Base-by-base conservation (phyloP, 2,797 vertebrate genomes). In the Siniperca obscura region DNA sequence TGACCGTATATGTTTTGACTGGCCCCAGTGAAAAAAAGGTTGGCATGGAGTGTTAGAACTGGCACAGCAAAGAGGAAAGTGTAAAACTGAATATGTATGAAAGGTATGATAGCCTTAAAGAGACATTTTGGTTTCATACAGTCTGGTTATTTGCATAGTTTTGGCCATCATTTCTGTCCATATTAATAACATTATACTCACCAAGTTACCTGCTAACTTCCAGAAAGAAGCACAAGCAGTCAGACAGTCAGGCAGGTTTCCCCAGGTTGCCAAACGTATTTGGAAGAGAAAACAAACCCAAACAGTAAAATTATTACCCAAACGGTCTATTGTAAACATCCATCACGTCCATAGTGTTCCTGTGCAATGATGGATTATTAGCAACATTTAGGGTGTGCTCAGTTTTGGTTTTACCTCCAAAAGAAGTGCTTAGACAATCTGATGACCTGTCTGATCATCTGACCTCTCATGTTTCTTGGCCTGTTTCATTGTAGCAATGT, bases 1-100 rank as follows among this genome's bases (percentile, higher is more conserved):
- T 70, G 76, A 72, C 70, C 21, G 3, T 65, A 72, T 76, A 62
- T 86, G 83, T 86, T 88, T 82, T 86, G 73, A 89, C 82, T 86
- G 53, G 65, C 10, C 61, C 3, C 25, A 55, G 69, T 74, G 65
- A 75, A 87, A 75, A 83, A 91, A 85, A 50, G 44, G 48, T 77
- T 82, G 65, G 70, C 72, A 56, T 14, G 61, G 76, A 52, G 56
- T 72, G 55, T 80, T 42, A 68, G 30, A 87, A 72, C 44, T 74
- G 84, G 62, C 76, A 83, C 22, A 60, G 61, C 21, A 64, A 62
- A 70, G 60, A 22, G 81, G 70, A 71, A 85, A 87, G 38, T 73
- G 61, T 62, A 71, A 76, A 85, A 79, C 36, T 75, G 66, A 78
- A 73, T 85, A 64, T 83, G 36, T 86, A 55, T 72, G 55, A 65